phyloP scores from a whole-genome alignment of 2,888 invertebrate species.

The Dynastes grantii region DNA sequence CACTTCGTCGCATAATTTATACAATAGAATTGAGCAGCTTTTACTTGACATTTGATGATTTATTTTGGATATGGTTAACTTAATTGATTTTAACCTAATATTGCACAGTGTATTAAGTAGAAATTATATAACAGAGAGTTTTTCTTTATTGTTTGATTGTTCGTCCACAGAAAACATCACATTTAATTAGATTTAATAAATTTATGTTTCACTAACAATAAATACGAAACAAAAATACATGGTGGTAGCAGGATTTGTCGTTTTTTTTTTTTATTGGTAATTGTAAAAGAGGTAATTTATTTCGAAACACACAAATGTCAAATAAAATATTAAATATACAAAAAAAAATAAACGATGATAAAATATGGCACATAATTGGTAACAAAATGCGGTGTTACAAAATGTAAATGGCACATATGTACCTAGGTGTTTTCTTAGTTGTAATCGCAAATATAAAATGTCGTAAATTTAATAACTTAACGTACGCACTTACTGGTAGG shows the following conservation, averaged over 20 bases:
- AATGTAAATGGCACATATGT: constrained; percentile 11
- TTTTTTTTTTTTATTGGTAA: neutral
- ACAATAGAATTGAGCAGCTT: constrained; percentile 21
- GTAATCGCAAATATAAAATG: constrained; percentile 20
- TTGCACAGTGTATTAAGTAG: constrained; percentile 13
- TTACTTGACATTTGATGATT: constrained; percentile 21
- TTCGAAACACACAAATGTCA: constrained; percentile 12
- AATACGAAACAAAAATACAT: neutral
- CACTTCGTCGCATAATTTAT: neutral
- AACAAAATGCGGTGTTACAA: constrained; percentile 18
- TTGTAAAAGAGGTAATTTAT: neutral
- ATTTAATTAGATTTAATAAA: no score
- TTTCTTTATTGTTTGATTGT: no score
- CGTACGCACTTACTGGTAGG: constrained; percentile 23
- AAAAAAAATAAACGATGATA: constrained; percentile 6
- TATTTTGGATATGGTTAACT: neutral
- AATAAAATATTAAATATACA: constrained; percentile 20
- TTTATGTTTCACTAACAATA: no score
- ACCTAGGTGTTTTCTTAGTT: neutral
- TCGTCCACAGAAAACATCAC: no score
- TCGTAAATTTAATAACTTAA: constrained; percentile 23
- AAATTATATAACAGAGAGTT: neutral
- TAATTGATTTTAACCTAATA: constrained; percentile 13
- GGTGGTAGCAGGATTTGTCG: neutral
- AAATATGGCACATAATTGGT: constrained; percentile 42